Base-by-base conservation (phyloP, 2,113 vertebrate species). In the Melanerpes formicivorus region DNA sequence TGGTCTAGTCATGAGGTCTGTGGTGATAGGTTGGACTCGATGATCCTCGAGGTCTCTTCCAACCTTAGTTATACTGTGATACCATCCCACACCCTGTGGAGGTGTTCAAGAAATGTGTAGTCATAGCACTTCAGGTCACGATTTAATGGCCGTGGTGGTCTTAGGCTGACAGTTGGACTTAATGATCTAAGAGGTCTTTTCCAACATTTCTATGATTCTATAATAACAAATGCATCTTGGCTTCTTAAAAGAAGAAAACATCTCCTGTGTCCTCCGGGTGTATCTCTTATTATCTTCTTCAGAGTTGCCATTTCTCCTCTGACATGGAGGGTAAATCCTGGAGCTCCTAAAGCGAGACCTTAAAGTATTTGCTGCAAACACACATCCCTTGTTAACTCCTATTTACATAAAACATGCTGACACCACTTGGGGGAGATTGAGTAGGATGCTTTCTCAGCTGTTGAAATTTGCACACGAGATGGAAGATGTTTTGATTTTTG, bases 391-490 rank as follows among this genome's bases (percentile, higher is more conserved):
- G 81, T 80, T 92, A 78, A 77, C 75, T 40, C 15, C 9, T 90
- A 93, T 96, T 93, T 90, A 94, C 94, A 91, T 90, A 69, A 93
- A 93, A 85, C 89, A 75, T 27, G 91, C 94, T 94, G 94, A 83
- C 91, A 75, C 81, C 62, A 75, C 87, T 91, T 62, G 69, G 85
- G 91, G 82, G 84, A 95, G 84, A 75, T 77, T 6, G 89, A 91
- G 92, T 76, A 37, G 92, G 92, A 87, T 90, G 95, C 93, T 94
- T 93, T 72, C 66, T 95, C 94, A 95, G 95, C 94, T 95, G 93
- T 22, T 90, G 94, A 50, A 88, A 93, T 96, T 94, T 96, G 91
- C 93, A 93, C 93, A 91, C 0, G 73, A 95, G 89, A 90, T 85
- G 62, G 93, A 87, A 96, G 96, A 93, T 95, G 94, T 95, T 96